These are phyloP conservation scores for Apogon talboti DNA, from an alignment of 2,797 vertebrate species.

Conservation along the genomic window DNA sequence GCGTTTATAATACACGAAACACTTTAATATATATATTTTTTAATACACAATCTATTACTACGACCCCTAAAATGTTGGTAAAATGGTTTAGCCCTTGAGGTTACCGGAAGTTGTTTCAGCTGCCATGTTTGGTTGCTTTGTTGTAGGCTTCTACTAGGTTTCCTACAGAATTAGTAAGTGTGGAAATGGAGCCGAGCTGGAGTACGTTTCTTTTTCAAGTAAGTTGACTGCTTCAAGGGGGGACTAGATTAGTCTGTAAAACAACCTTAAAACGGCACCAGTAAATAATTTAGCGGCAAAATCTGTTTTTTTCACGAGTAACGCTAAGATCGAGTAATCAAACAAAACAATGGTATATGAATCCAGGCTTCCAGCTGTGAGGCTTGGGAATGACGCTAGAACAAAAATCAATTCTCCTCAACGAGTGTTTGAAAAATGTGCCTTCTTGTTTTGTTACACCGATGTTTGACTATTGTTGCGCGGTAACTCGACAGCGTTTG, in stretches of 20 bases:
- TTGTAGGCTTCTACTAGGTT: constrained; percentile 85
- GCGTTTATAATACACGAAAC: too few species aligned
- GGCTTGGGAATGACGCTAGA: constrained; percentile 79
- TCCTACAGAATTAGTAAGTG: constrained; percentile 85
- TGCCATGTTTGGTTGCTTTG: constrained; percentile 89
- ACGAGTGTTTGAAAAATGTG: constrained; percentile 30
- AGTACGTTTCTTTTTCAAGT: constrained; percentile 89
- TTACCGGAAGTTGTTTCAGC: constrained; percentile 87
- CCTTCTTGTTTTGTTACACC: constrained; percentile 4
- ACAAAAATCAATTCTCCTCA: constrained; percentile 70
- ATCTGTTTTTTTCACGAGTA: constrained; percentile 66
- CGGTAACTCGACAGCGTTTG: constrained; percentile 40
- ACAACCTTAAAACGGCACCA: constrained; percentile 7
- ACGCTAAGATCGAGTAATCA: constrained; percentile 77
- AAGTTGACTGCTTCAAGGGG: constrained; percentile 68
- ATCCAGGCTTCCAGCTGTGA: constrained; percentile 88
- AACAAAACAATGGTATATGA: constrained; percentile 88
- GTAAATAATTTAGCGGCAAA: constrained; percentile 39
- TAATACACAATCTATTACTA: neutral
- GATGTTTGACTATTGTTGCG: neutral
- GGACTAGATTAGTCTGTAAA: constrained; percentile 28
- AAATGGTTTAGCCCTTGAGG: constrained; percentile 78
- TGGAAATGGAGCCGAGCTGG: constrained; percentile 88
- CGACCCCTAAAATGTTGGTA: constrained; percentile 45
- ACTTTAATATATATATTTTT: neutral